These are phyloP conservation scores for human DNA, from an alignment of 2,113 vertebrate genomes.

Conservation along the genomic window DNA sequence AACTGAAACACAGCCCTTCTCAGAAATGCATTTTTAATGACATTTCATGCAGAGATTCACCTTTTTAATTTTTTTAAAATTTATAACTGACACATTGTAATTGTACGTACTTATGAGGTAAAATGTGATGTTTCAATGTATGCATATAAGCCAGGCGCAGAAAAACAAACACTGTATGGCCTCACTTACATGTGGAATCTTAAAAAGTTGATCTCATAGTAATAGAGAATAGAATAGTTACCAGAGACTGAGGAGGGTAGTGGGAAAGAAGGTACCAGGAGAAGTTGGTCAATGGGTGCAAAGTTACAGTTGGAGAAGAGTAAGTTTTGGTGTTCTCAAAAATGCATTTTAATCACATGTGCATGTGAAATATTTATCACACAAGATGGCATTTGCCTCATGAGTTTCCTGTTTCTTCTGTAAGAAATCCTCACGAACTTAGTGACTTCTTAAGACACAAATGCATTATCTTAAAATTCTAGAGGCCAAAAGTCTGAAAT, in stretches of 20 bases:
- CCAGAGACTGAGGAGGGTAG: not conserved
- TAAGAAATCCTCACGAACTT: not conserved
- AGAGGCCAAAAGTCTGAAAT: not conserved
- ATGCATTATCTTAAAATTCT: not conserved
- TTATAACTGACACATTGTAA: not conserved
- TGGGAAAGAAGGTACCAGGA: not conserved
- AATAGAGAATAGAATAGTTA: not conserved
- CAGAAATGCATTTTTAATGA: not conserved
- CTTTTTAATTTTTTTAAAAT: not conserved
- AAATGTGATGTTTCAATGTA: not conserved
- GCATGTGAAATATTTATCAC: not conserved
- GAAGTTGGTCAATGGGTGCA: not conserved
- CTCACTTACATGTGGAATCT: not conserved
- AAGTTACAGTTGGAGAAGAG: not conserved
- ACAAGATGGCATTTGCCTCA: not conserved
- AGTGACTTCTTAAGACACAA: not conserved
- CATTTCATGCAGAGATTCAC: not conserved
- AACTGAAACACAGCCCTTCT: not conserved
- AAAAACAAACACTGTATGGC: not conserved
- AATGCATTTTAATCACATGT: not conserved
- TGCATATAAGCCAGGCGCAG: not conserved
- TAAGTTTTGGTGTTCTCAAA: not conserved
- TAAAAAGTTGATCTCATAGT: not conserved
- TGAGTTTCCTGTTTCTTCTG: not conserved
- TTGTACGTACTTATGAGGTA: not conserved